Base-by-base conservation (phyloP, 2,113 vertebrate species). In the Callaeas wilsoni region DNA sequence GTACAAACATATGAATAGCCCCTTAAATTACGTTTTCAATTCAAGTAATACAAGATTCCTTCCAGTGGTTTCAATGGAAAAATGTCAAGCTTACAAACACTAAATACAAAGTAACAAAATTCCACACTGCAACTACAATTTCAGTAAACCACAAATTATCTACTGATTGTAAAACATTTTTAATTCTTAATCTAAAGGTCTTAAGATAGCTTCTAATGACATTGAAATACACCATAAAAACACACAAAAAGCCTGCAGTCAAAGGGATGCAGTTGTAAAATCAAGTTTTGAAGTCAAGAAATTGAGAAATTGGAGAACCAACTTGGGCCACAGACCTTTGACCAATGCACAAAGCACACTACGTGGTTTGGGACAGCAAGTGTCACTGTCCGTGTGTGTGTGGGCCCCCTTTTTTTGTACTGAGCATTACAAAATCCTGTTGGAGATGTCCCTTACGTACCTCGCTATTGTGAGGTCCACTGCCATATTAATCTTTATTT, bases 311-410 rank as follows among this genome's bases (percentile, higher is more conserved):
- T 2, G 4, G 27, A 53, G 80, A 65, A 89, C 11, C 21, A 65
- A 11, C 21, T 16, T 62, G n/a, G 19, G 27, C 14, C 41, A 88
- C 41, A 60, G 60, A 69, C 21, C 47, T 73, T 39, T 2, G 37
- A 39, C 27, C 0, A 0, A 65, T 5, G 32, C 1, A 4, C 53
- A 79, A 32, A 41, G 71, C 15, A 59, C 22, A 46, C 1, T 20
- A 50, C 0, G 1, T 76, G 19, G 17, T 67, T 53, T 76, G 42
- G 53, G n/a, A 70, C 44, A 71, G 77, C 5, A 55, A 35, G 23
- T 37, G 52, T 42, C 77, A 65, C 42, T 46, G 78, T 16, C 60
- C 33, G 3, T 4, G 26, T 22, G 50, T 26, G 30, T 26, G 30
- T 18, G 30, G 3, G 21, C 4, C 16, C 33, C 14, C 14, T 4